These are phyloP conservation scores for Climacteris rufus DNA, from an alignment of 2,113 vertebrate species.

Conservation along the genomic window DNA sequence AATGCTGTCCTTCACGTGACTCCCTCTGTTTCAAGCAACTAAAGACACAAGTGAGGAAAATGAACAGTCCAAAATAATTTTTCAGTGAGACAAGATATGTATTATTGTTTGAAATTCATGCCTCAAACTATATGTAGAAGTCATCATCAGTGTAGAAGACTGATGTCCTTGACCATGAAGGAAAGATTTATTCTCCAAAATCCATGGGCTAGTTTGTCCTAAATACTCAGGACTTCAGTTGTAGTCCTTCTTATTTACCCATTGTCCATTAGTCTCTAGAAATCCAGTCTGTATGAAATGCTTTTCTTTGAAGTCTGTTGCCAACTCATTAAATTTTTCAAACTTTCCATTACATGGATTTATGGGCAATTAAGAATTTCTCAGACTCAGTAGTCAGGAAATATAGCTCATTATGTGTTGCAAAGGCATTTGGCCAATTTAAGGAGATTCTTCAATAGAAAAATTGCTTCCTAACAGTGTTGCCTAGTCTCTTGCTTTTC, in stretches of 20 bases:
- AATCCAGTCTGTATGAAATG: background rate
- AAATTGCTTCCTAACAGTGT: constrained; percentile 30
- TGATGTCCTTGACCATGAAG: background rate
- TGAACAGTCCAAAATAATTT: background rate
- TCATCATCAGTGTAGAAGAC: background rate
- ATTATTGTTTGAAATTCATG: background rate
- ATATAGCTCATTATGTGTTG: constrained; percentile 20
- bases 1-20: background rate
- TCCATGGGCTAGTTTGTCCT: background rate
- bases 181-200: background rate
- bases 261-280: background rate
- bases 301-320: constrained; percentile 17
- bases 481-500: background rate
- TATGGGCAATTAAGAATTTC: constrained; percentile 48
- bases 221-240: background rate
- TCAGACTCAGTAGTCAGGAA: constrained; percentile 31
- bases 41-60: background rate
- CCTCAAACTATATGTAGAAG: background rate
- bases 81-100: background rate
- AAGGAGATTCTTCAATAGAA: constrained; percentile 5
- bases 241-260: background rate
- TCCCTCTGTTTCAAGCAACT: background rate
- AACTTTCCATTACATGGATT: constrained; percentile 12
- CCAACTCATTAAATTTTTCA: constrained; percentile 41
- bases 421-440: constrained; percentile 44